These are phyloP conservation scores for Hylaeus anthracinus DNA, from an alignment of 1,140 invertebrate species.

Conservation along the genomic window DNA sequence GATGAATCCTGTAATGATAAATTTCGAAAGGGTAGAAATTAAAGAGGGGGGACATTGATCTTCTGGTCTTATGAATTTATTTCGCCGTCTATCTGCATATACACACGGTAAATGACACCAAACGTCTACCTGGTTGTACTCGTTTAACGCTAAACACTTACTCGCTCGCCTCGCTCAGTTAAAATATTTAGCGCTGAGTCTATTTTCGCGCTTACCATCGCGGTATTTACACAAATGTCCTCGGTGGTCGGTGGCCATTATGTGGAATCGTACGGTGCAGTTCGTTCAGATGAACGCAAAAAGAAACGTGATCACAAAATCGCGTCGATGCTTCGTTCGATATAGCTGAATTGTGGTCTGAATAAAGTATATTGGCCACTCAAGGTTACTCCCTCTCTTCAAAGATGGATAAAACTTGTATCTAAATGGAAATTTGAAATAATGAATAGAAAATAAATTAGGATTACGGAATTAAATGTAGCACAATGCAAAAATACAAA, in stretches of 20 bases:
- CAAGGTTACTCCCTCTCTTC: neutral
- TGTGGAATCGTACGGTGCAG: neutral
- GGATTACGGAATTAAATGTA: no score
- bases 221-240: conserved; percentile 54
- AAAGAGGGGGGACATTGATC: neutral
- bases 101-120: conserved; percentile 69
- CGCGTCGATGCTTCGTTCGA: no score
- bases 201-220: conserved; percentile 32
- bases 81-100: conserved; percentile 63
- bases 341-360: neutral
- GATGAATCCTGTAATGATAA: no score
- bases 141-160: conserved; percentile 59
- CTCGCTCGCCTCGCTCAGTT: conserved; percentile 57
- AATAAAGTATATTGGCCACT: neutral
- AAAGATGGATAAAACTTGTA: no score
- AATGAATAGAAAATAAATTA: no score
- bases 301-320: neutral
- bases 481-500: no score
- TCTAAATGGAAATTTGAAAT: no score
- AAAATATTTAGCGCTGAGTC: conserved; percentile 55
- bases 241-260: neutral
- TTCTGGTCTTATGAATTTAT: conserved; percentile 64
- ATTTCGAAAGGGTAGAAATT: no score
- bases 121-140: conserved; percentile 69
- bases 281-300: conserved; percentile 12